These are phyloP conservation scores for Ceratina calcarata DNA, from an alignment of 1,140 invertebrate species.

Conservation along the genomic window DNA sequence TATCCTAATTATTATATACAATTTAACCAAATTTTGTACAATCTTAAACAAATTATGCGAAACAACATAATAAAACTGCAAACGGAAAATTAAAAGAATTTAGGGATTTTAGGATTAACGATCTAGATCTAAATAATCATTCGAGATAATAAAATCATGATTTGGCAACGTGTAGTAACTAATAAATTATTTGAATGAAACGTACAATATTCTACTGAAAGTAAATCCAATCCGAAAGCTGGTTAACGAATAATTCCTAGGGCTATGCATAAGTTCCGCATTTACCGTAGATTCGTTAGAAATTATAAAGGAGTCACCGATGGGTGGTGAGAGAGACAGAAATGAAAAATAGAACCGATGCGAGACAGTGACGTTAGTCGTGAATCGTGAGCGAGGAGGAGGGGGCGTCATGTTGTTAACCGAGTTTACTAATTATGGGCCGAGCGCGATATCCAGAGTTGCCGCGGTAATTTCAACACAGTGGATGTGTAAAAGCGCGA, in stretches of 20 bases:
- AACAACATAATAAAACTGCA: too few relatives aligned
- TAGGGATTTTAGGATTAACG: too few relatives aligned
- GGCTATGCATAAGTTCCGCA: conserved; percentile 15
- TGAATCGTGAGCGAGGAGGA: not conserved
- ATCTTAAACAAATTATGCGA: too few relatives aligned
- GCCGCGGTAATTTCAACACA: conserved; percentile 53
- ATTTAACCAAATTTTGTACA: too few relatives aligned
- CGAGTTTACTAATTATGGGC: conserved; percentile 65
- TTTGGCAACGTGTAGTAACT: too few relatives aligned
- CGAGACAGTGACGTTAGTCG: conserved; percentile 16
- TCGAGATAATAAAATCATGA: too few relatives aligned
- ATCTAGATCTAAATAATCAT: too few relatives aligned
- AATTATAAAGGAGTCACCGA: conserved; percentile 7
- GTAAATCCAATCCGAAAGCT: too few relatives aligned
- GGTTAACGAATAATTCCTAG: conserved; percentile 8
- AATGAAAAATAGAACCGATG: conserved; percentile 13
- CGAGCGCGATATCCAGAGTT: conserved; percentile 59
- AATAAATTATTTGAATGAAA: too few relatives aligned
- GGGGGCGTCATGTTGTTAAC: conserved; percentile 52
- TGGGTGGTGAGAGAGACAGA: conserved; percentile 17
- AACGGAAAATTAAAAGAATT: too few relatives aligned
- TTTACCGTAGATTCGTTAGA: not conserved
- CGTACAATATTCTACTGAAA: conserved; percentile 11
- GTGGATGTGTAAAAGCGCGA: conserved; percentile 53
- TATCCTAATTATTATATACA: too few relatives aligned